Conservation (phyloP, 2,888 invertebrate species). For the Agrenia bidenticulata region DNA sequence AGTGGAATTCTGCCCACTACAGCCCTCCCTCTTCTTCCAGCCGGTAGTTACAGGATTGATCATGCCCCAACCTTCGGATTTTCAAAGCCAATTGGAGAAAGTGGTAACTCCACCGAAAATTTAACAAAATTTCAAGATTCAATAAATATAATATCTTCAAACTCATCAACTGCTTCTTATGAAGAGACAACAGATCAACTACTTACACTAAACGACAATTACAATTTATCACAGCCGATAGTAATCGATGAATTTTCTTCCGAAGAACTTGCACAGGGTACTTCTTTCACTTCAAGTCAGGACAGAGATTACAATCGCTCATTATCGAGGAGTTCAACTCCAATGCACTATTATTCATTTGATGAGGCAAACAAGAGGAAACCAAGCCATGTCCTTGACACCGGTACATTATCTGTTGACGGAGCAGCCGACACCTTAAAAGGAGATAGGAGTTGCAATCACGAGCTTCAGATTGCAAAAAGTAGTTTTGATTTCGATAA, state of each 20-base stretch:
- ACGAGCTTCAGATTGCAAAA: slow-evolving; percentile 25
- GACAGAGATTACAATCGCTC: not conserved
- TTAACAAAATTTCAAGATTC: not conserved
- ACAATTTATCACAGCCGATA: too few species aligned
- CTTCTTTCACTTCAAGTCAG: not conserved
- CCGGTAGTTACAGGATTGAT: slow-evolving; percentile 32
- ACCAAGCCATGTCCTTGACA: slow-evolving; percentile 24
- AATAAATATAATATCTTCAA: too few species aligned
- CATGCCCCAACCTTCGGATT: not conserved
- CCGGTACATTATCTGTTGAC: slow-evolving; percentile 36
- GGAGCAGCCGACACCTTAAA: slow-evolving; percentile 27
- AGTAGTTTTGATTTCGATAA: slow-evolving; percentile 53
- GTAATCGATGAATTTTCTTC: too few species aligned
- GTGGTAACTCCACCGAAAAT: not conserved
- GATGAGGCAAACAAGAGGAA: slow-evolving; percentile 43
- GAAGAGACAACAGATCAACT: too few species aligned
- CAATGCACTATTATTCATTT: slow-evolving; percentile 46
- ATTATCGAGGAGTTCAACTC: not conserved
- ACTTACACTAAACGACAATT: too few species aligned
- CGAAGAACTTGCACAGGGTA: too few species aligned
- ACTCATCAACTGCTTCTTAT: too few species aligned
- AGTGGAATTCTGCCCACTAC: slow-evolving; percentile 46
- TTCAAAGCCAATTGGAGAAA: not conserved
- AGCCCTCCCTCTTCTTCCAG: slow-evolving; percentile 49
- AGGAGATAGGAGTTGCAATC: slow-evolving; percentile 26